A percentile compares a stretch with the other conserved stretches of the same genome.
Conservation (phyloP, 2,113 vertebrate species). For the Macrotis lagotis region DNA sequence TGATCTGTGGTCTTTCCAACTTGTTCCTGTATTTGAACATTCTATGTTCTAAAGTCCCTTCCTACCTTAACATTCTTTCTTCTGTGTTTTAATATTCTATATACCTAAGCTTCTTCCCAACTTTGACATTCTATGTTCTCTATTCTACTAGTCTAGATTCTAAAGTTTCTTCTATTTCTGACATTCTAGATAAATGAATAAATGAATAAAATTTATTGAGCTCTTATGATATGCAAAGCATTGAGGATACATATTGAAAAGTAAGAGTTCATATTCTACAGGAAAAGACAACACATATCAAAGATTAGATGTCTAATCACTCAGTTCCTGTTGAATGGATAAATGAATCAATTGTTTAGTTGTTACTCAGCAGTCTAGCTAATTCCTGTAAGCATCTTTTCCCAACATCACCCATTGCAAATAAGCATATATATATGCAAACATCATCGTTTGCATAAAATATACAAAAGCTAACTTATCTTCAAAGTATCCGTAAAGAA, state of each 20-base stretch:
- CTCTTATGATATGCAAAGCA: neutral
- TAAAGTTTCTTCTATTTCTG: neutral
- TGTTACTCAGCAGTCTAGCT: constrained; percentile 52
- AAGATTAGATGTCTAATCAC: neutral
- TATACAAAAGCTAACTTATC: constrained; percentile 2
- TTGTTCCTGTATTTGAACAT: neutral
- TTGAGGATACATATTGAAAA: neutral
- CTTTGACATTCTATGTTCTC: neutral
- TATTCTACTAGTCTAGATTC: neutral
- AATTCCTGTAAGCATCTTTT: constrained; percentile 15
- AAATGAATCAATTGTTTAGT: neutral
- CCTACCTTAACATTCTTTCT: neutral
- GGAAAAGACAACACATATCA: neutral
- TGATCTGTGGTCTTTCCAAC: neutral
- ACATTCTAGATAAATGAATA: neutral
- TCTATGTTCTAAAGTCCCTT: neutral
- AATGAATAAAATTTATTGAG: neutral
- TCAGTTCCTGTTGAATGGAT: neutral
- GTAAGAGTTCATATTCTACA: neutral
- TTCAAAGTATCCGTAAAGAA: constrained; percentile 67
- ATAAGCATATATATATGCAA: constrained; percentile 20
- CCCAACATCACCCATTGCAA: constrained; percentile 28
- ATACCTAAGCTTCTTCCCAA: neutral
- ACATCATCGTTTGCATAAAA: constrained; percentile 23
- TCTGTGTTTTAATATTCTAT: neutral